Evolutionary conservation across 1,140 invertebrate genomes (phyloP).

Genomic region (Bombus polaris): DNA sequence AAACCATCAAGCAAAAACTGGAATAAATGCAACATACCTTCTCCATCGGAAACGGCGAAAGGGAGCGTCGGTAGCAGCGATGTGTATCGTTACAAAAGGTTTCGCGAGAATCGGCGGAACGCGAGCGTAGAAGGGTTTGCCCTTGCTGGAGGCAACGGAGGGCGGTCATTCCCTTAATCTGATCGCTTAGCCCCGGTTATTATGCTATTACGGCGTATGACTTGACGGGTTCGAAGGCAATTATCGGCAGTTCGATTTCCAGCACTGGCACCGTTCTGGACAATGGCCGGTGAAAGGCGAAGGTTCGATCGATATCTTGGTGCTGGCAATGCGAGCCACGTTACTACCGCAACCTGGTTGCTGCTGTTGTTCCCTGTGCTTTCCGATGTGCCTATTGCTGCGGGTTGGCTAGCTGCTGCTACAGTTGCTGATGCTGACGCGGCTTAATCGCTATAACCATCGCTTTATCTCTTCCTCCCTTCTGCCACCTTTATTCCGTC

Average conservation of each 20-base stretch:
- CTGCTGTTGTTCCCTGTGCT: slow-evolving; percentile 46
- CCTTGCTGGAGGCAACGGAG: slow-evolving; percentile 40
- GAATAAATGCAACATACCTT: background rate
- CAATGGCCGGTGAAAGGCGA: slow-evolving; percentile 79
- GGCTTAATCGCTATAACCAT: slow-evolving; percentile 44
- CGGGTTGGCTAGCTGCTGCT: slow-evolving; percentile 9
- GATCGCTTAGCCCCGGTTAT: slow-evolving; percentile 75
- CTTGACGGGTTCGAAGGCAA: slow-evolving; percentile 76
- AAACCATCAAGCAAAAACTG: background rate
- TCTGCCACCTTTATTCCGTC: background rate
- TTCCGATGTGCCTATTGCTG: slow-evolving; percentile 40
- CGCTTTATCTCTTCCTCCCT: slow-evolving; percentile 7
- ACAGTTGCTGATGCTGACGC: slow-evolving; percentile 59
- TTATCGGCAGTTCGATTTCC: slow-evolving; percentile 78
- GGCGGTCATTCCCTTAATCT: slow-evolving; percentile 74
- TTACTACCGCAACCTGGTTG: slow-evolving; percentile 61
- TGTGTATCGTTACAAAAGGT: too few relatives aligned
- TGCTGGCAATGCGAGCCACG: slow-evolving; percentile 62
- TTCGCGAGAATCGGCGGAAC: background rate
- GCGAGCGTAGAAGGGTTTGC: slow-evolving; percentile 37
- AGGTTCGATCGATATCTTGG: slow-evolving; percentile 73
- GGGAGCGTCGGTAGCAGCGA: background rate
- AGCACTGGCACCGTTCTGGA: slow-evolving; percentile 70
- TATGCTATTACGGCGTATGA: slow-evolving; percentile 77
- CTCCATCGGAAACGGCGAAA: background rate